Evolutionary conservation across 1,140 invertebrate genomes (phyloP), one percentile per base, ranked within the genome.

Genomic region (Drosophila navojoa): DNA sequence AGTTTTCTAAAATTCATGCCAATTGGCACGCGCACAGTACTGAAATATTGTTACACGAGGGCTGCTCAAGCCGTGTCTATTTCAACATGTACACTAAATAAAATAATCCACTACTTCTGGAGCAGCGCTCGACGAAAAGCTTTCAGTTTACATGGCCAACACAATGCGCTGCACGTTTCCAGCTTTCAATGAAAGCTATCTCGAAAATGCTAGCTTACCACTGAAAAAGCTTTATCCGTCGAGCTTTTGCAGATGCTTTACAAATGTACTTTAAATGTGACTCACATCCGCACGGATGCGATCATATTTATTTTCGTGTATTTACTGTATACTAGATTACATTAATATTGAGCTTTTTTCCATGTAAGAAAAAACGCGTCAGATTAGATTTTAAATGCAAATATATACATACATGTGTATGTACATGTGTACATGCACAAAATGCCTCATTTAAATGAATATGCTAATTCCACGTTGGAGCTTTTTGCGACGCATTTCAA

Each of bases 1-100:
- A 55, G 58, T 73, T 69, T 68, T 25, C 25, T 44, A 53, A 22
- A 57, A 35, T 64, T 25, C 68, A 58, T 77, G 78, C 42, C 38
- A 5, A 52, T n/a, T 16, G 22, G 42, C 78, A 81, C 73, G 78
- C 47, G 7, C 53, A 22, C 76, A 54, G 38, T 32, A 42, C 0
- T 38, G 10, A n/a, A 38, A 10, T 49, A 57, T 58, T 58, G 32
- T 50, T 40, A 58, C 2, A 29, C 22, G 63, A 58, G 63, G 63
- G 44, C n/a, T 4, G 44, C 5, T 7, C 32, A 27, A 29, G 25
- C 15, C 4, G 3, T 57, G 27, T 13, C 16, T 4, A 45, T 40
- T 5, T 1, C 11, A 7, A n/a, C 35, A 40, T 13, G 11, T 1
- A 35, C 5, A 27, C 5, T 15, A 3, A 0, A 0, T 3, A 0